These are phyloP conservation scores for Halcyon smyrnensis DNA, from an alignment of 2,797 vertebrate genomes.

Conservation along the genomic window DNA sequence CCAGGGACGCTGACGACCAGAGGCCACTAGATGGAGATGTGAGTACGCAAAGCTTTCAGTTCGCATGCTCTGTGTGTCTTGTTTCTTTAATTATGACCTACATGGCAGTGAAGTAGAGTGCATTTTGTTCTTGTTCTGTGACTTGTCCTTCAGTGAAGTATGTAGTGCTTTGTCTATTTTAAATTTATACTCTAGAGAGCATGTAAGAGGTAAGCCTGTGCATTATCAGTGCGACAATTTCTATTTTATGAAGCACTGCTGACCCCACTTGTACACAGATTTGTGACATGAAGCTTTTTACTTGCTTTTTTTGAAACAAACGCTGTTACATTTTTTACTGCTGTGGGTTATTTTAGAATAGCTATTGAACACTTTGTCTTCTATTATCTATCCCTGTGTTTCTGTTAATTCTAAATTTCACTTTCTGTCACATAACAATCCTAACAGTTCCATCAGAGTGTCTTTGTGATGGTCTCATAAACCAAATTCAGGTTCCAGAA, in stretches of 20 bases:
- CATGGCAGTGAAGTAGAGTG: not conserved
- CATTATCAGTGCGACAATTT: not conserved
- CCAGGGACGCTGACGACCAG: conserved; percentile 87
- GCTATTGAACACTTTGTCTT: not conserved
- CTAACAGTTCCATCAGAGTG: not conserved
- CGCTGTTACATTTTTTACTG: not conserved
- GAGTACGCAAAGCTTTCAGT: conserved; percentile 76
- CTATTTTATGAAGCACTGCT: not conserved
- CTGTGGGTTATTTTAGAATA: not conserved
- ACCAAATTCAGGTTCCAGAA: not conserved
- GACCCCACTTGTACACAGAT: not conserved
- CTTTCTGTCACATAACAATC: not conserved
- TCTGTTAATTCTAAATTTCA: not conserved
- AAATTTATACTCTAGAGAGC: not conserved
- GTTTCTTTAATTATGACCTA: not conserved
- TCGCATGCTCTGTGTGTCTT: not conserved
- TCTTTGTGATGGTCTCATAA: not conserved
- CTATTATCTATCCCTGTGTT: not conserved
- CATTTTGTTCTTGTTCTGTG: not conserved
- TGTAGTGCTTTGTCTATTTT: not conserved
- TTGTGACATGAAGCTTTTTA: not conserved
- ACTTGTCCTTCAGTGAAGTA: not conserved
- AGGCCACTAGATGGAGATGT: conserved; percentile 88
- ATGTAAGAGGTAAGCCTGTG: not conserved
- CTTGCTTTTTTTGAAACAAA: not conserved